Percentiles rank a stretch among this genome's conserved stretches.
Evolutionary conservation across 2,888 invertebrate genomes (phyloP).

Genomic region (Sesamia inferens): DNA sequence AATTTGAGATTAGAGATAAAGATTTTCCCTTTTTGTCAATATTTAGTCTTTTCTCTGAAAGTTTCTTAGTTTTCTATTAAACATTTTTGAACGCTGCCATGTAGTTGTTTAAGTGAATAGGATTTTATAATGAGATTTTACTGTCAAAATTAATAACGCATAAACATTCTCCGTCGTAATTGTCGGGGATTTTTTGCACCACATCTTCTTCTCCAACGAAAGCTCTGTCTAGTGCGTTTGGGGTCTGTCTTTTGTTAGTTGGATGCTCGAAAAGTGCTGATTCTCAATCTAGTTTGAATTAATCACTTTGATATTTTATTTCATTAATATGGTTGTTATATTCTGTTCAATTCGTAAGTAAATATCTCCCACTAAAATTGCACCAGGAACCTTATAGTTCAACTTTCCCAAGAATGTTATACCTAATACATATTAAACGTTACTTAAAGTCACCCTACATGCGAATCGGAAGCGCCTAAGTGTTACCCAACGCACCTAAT

Average conservation of each 20-base stretch:
- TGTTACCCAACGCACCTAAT: slow-evolving; percentile 85
- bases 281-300: too few relatives aligned
- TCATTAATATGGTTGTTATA: background rate
- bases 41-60: background rate
- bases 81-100: background rate
- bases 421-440: background rate
- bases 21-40: background rate
- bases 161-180: background rate
- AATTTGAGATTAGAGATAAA: slow-evolving; percentile 37
- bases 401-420: background rate
- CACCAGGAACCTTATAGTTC: background rate
- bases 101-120: background rate
- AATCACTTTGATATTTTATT: too few relatives aligned
- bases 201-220: too few relatives aligned
- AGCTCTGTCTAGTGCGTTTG: too few relatives aligned
- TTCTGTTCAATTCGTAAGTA: background rate
- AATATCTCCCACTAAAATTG: background rate
- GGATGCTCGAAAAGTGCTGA: too few relatives aligned
- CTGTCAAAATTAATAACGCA: background rate
- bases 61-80: background rate
- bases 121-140: background rate
- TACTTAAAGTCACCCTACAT: slow-evolving; percentile 69
- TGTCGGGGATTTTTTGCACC: too few relatives aligned
- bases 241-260: too few relatives aligned
- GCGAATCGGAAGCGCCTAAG: slow-evolving; percentile 81